Percentiles rank a stretch among this genome's conserved stretches.
These are phyloP conservation scores for Thryonomys swinderianus DNA, from an alignment of 2,113 vertebrate species.

Conservation along the genomic window DNA sequence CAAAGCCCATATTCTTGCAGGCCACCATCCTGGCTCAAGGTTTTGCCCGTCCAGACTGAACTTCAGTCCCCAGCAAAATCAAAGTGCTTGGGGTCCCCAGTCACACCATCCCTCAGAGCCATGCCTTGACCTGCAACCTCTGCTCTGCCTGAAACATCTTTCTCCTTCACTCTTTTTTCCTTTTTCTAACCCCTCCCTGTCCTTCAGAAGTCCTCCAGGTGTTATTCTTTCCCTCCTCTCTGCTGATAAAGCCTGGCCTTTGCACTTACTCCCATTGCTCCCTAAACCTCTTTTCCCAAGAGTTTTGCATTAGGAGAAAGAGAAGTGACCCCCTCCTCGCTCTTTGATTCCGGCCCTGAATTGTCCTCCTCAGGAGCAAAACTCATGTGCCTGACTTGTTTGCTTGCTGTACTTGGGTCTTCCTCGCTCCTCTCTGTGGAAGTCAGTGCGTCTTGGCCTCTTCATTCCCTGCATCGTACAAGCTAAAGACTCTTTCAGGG, in stretches of 20 bases:
- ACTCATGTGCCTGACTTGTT: no score
- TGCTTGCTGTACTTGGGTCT: neutral
- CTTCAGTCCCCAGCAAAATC: neutral
- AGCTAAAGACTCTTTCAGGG: neutral
- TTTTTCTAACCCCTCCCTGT: neutral
- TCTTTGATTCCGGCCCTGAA: neutral
- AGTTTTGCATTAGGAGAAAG: neutral
- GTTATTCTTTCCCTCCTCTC: neutral
- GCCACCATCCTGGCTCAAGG: neutral
- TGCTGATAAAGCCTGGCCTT: neutral
- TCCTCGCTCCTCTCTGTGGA: neutral
- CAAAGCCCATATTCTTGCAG: neutral
- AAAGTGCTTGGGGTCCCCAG: neutral
- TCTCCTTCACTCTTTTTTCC: neutral
- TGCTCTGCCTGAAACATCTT: neutral
- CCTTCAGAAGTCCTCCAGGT: neutral
- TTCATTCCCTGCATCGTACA: neutral
- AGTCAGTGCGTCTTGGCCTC: neutral
- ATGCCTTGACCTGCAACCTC: neutral
- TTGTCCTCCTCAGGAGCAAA: neutral
- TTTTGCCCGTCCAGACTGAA: neutral
- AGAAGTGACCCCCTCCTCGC: neutral
- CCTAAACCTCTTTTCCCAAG: neutral
- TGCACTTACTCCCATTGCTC: neutral
- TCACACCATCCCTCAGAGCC: neutral